These are phyloP conservation scores for Cervus canadensis DNA, from an alignment of 2,113 vertebrate genomes.

Conservation along the genomic window DNA sequence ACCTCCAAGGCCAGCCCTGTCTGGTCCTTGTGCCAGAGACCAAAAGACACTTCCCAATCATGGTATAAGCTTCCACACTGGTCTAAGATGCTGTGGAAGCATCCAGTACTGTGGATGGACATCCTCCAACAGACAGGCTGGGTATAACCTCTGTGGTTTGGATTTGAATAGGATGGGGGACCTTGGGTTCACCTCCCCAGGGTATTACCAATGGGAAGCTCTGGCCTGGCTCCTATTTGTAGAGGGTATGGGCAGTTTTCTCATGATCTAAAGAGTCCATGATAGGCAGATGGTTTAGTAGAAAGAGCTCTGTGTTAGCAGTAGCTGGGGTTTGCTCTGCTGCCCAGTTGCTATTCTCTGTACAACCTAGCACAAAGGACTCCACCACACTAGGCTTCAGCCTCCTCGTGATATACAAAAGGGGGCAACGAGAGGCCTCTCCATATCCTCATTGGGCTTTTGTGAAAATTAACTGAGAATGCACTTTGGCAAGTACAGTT, in stretches of 20 bases:
- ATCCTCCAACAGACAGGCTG: neutral
- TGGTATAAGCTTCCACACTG: too few species aligned
- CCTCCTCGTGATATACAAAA: neutral
- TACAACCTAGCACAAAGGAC: neutral
- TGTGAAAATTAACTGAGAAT: neutral
- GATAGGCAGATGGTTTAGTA: neutral
- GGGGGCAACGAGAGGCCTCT: neutral
- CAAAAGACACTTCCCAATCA: neutral
- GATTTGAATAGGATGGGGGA: neutral
- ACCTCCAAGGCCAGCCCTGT: neutral
- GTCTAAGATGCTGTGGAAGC: neutral
- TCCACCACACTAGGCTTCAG: neutral
- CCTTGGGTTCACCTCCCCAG: neutral
- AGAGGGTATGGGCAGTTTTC: neutral
- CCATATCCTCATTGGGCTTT: neutral
- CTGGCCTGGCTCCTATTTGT: neutral
- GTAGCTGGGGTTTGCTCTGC: neutral
- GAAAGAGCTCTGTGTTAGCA: neutral
- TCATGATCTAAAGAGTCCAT: neutral
- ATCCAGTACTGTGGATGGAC: accelerated
- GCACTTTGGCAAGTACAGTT: neutral
- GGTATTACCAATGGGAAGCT: neutral
- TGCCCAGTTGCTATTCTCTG: neutral
- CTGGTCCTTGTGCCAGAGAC: neutral
- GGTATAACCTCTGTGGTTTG: neutral